Evolutionary conservation across 2,113 vertebrate species (phyloP).

Genomic region (Tyto alba): DNA sequence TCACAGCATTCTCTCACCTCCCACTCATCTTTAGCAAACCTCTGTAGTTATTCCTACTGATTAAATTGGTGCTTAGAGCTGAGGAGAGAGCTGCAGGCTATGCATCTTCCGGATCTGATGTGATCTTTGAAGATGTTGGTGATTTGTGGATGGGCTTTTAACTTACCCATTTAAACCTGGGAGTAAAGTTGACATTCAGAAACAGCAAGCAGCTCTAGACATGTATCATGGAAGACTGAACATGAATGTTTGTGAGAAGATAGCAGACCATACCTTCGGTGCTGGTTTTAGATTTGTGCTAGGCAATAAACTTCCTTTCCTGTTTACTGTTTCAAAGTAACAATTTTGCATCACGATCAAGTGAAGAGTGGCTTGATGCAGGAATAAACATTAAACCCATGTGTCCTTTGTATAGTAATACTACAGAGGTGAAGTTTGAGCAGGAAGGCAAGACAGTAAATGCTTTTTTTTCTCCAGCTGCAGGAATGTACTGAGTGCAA

Average conservation of each 20-base stretch:
- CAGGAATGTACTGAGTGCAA: neutral
- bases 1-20: constrained; percentile 41
- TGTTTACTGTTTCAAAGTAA: neutral
- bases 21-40: constrained; percentile 26
- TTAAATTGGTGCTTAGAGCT: constrained; percentile 19
- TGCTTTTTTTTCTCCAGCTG: neutral
- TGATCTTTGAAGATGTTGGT: neutral
- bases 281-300: neutral
- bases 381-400: neutral
- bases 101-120: neutral
- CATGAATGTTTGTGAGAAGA: neutral
- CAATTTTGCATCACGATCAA: neutral
- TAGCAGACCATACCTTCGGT: neutral
- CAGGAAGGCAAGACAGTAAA: neutral
- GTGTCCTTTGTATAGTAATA: neutral
- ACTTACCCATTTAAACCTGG: neutral
- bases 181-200: neutral
- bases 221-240: neutral
- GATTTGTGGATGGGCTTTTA: neutral
- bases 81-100: neutral
- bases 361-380: neutral
- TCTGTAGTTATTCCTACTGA: constrained; percentile 32
- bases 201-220: neutral
- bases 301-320: neutral
- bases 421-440: neutral